Evolutionary conservation across 2,797 vertebrate genomes (phyloP).

Genomic region (Psittacula derbiana): DNA sequence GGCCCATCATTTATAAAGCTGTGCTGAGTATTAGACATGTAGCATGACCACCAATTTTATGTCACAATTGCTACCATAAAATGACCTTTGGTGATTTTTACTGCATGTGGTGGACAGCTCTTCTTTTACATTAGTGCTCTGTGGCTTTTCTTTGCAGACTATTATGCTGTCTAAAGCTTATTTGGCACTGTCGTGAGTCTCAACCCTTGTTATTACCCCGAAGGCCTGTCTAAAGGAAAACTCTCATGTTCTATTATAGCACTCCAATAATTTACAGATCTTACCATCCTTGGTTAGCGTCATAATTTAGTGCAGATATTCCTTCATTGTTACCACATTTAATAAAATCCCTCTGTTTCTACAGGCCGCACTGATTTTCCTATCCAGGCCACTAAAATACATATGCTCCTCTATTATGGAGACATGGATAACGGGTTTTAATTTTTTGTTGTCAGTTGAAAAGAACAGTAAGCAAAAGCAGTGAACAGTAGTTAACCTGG

Average conservation of each 20-base stretch:
- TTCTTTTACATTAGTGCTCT: constrained; percentile 86
- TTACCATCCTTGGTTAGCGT: constrained; percentile 74
- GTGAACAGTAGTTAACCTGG: constrained; percentile 67
- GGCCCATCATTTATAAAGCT: constrained; percentile 86
- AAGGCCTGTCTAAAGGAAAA: constrained; percentile 80
- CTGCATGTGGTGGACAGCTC: constrained; percentile 86
- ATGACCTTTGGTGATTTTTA: constrained; percentile 89
- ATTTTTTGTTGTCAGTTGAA: constrained; percentile 65
- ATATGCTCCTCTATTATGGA: neutral
- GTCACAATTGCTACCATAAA: constrained; percentile 88
- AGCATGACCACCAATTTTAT: constrained; percentile 88
- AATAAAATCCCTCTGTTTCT: constrained; percentile 70
- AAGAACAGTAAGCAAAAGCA: constrained; percentile 27
- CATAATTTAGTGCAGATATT: constrained; percentile 81
- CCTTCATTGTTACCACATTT: constrained; percentile 69
- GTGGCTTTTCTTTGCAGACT: constrained; percentile 85
- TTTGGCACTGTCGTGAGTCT: constrained; percentile 83
- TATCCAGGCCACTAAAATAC: constrained; percentile 48
- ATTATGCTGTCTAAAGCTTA: constrained; percentile 87
- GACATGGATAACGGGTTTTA: constrained; percentile 34
- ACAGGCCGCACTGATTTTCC: constrained; percentile 29
- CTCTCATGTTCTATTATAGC: constrained; percentile 77
- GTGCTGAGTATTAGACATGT: constrained; percentile 87
- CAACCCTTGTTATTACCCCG: constrained; percentile 84
- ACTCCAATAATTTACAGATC: constrained; percentile 78